phyloP scores from a whole-genome alignment of 2,797 vertebrate genomes.

The Ctenochaetus hawaiiensis region DNA sequence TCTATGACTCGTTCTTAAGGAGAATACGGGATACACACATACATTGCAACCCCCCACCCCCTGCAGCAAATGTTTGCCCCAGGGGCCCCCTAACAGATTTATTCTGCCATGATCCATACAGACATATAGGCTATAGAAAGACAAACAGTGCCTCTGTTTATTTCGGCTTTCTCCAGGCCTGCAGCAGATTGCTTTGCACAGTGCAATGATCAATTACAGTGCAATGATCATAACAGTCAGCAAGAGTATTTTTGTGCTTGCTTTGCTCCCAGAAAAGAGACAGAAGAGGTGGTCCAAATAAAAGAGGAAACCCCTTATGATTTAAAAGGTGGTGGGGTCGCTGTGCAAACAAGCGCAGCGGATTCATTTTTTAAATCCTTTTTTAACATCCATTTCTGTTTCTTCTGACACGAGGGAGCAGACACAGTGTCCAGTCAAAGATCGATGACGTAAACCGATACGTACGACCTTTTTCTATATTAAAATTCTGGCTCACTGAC shows the following conservation, averaged over 20 bases:
- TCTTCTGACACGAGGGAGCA: conserved; percentile 1
- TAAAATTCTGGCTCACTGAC: not conserved
- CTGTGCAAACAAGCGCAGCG: conserved; percentile 29
- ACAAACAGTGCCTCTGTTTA: conserved; percentile 43
- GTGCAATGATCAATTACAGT: not conserved
- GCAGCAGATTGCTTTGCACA: conserved; percentile 65
- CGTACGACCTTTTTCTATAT: not conserved
- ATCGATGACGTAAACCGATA: not conserved
- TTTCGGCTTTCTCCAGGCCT: conserved; percentile 39
- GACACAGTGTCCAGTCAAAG: not conserved
- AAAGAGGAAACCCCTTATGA: conserved; percentile 66
- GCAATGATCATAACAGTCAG: conserved; percentile 58
- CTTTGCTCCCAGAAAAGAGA: conserved; percentile 38
- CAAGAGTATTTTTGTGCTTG: conserved; percentile 55
- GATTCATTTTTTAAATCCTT: conserved; percentile 21
- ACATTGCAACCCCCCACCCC: not conserved
- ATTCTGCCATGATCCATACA: conserved; percentile 23
- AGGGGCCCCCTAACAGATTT: conserved; percentile 6
- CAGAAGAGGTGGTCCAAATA: conserved; percentile 27
- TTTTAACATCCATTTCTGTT: conserved; percentile 35
- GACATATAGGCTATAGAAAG: conserved; percentile 26
- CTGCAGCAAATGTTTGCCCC: conserved; percentile 21
- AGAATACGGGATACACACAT: not conserved
- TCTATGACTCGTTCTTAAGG: not conserved
- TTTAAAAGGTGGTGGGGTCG: conserved; percentile 39